Evolutionary conservation across 2,113 vertebrate genomes (phyloP).

Genomic region (Jacana jacana): DNA sequence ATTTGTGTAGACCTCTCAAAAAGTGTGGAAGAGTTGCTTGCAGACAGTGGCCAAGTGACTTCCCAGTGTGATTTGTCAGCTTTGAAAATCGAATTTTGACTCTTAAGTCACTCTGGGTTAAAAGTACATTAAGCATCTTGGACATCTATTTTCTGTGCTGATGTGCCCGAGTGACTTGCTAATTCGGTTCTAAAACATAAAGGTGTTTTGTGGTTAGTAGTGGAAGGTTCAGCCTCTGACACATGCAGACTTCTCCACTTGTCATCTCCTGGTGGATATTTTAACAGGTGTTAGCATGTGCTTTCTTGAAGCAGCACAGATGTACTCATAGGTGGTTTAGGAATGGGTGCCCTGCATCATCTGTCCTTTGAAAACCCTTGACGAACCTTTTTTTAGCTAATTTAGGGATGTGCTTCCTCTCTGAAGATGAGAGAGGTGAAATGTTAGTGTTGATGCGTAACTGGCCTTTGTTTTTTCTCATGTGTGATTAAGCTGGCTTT

Average conservation of each 20-base stretch:
- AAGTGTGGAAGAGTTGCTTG: background rate
- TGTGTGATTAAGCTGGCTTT: background rate
- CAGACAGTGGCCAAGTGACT: background rate
- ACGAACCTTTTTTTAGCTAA: background rate
- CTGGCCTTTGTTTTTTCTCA: background rate
- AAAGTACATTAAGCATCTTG: background rate
- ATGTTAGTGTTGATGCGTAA: background rate
- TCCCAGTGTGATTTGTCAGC: background rate
- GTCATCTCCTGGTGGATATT: slow-evolving; percentile 11
- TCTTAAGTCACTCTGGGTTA: background rate
- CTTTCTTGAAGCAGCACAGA: background rate
- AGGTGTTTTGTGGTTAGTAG: background rate
- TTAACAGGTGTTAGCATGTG: background rate
- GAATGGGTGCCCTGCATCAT: background rate
- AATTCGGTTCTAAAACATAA: background rate
- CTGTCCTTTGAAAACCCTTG: background rate
- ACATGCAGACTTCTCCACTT: background rate
- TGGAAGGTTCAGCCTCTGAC: background rate
- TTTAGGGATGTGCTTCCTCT: background rate
- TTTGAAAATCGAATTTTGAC: background rate
- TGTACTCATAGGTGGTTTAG: background rate
- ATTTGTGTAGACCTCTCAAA: background rate
- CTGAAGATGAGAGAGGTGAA: background rate
- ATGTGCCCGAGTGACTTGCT: background rate
- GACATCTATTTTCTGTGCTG: background rate